Conservation (phyloP, 2,113 vertebrate species). For the Euleptes europaea region DNA sequence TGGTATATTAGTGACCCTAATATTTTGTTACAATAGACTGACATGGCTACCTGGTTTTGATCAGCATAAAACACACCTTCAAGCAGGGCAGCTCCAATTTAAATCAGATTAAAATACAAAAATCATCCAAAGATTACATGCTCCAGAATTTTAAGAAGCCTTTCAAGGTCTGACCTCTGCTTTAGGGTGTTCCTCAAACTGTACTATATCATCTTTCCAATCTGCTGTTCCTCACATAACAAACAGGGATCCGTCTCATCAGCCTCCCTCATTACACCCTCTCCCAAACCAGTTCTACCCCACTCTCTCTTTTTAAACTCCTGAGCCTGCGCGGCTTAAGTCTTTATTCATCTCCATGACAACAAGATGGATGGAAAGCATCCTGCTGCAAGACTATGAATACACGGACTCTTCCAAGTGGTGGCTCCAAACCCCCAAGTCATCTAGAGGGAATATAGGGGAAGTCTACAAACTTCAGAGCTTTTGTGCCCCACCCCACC, state of each 20-base stretch:
- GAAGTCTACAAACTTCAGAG: no score
- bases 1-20: background rate
- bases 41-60: background rate
- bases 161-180: background rate
- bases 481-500: background rate
- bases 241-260: rapidly evolving
- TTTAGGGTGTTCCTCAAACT: background rate
- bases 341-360: background rate
- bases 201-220: background rate
- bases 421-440: background rate
- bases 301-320: background rate
- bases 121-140: background rate
- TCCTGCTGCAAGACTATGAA: background rate
- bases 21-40: background rate
- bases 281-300: background rate
- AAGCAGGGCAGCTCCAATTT: background rate
- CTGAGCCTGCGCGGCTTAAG: background rate
- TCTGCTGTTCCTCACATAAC: background rate
- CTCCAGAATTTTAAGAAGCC: background rate
- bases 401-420: background rate
- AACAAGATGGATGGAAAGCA: background rate
- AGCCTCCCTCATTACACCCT: background rate
- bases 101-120: background rate
- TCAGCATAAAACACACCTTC: background rate
- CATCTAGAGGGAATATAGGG: background rate